Conservation (phyloP, 2,888 invertebrate genomes). For the Caenorhabditis angaria region DNA sequence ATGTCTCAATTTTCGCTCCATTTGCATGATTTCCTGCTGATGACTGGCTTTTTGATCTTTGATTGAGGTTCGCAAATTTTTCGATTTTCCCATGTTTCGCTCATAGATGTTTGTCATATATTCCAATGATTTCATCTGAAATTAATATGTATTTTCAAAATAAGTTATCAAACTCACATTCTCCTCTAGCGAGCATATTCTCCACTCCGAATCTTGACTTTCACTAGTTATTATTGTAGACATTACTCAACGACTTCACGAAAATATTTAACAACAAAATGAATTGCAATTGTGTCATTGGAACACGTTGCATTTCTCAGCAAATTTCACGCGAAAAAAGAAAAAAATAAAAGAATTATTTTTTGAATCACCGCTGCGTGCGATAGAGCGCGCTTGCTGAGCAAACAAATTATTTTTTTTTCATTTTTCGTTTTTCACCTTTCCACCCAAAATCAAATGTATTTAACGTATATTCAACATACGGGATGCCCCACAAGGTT, state of each 20-base stretch:
- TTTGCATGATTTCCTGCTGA: not conserved
- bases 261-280: not conserved
- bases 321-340: too few species aligned
- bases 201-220: not conserved
- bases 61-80: not conserved
- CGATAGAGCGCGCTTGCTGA: not conserved
- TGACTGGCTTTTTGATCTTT: not conserved
- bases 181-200: not conserved
- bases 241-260: not conserved
- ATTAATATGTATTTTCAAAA: too few species aligned
- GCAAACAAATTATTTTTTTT: not conserved
- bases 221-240: conserved; percentile 2
- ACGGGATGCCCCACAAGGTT: conserved; percentile 1
- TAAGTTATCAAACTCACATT: not conserved
- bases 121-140: not conserved
- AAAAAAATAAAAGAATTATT: too few species aligned
- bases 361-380: not conserved
- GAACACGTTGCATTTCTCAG: too few species aligned
- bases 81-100: not conserved
- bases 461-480: conserved; percentile 11
- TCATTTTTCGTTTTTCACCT: not conserved
- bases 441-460: not conserved
- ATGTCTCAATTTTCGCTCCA: not conserved
- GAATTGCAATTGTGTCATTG: too few species aligned
- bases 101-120: not conserved